phyloP scores from a whole-genome alignment of 92 coral and sea anemone genomes.

The Zoanthus sociatus region DNA sequence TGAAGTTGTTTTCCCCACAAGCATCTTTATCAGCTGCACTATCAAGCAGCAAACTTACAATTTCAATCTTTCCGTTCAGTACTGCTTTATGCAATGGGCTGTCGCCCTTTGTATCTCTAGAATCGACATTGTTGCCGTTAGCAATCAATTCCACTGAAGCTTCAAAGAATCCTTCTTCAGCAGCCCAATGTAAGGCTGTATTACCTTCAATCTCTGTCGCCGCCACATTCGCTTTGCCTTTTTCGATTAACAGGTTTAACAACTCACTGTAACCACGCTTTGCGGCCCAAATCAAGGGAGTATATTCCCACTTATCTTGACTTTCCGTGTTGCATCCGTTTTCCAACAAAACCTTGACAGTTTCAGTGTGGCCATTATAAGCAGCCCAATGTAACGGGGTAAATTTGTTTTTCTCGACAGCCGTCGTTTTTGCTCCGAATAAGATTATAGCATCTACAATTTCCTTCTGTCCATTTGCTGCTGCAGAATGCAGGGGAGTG shows the following conservation, averaged over 20 bases:
- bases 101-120: not conserved
- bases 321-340: not conserved
- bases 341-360: not conserved
- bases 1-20: slow-evolving; percentile 22
- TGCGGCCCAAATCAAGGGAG: slow-evolving; percentile 14
- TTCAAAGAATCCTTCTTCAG: not conserved
- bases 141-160: not conserved
- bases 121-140: not conserved
- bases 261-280: not conserved
- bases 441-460: not conserved
- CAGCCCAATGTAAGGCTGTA: slow-evolving; percentile 20
- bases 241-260: not conserved
- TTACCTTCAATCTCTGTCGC: not conserved
- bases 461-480: slow-evolving; percentile 22
- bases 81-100: slow-evolving; percentile 11
- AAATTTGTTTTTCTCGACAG: not conserved
- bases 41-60: slow-evolving; percentile 9
- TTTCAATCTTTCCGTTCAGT: slow-evolving; percentile 15
- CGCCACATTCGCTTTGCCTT: slow-evolving; percentile 1
- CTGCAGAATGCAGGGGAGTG: slow-evolving; percentile 7
- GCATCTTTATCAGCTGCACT: slow-evolving; percentile 7
- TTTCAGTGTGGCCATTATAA: not conserved
- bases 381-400: slow-evolving; percentile 34
- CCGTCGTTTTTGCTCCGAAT: slow-evolving; percentile 8
- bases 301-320: not conserved